phyloP scores from a whole-genome alignment of 1,140 invertebrate species.

The Diorhabda sublineata region DNA sequence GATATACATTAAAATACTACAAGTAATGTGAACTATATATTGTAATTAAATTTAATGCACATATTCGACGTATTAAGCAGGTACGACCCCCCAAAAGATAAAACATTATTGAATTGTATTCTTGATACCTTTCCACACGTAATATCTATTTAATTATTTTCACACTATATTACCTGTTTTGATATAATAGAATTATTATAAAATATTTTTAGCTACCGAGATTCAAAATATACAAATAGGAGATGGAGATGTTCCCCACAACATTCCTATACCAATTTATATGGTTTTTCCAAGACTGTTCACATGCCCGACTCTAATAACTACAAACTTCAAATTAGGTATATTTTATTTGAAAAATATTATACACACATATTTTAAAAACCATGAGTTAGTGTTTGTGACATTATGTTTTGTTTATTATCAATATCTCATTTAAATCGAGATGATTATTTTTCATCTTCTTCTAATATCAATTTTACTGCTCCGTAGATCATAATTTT shows the following conservation, averaged over 20 bases:
- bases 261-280: slow-evolving; percentile 83
- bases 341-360: slow-evolving; percentile 35
- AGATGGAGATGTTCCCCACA: slow-evolving; percentile 82
- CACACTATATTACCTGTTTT: too few relatives aligned
- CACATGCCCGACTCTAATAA: slow-evolving; percentile 87
- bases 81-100: too few relatives aligned
- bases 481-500: too few relatives aligned
- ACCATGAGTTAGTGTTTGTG: neutral
- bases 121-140: too few relatives aligned
- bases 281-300: slow-evolving; percentile 95
- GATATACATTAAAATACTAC: too few relatives aligned
- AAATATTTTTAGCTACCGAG: slow-evolving; percentile 75
- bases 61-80: too few relatives aligned
- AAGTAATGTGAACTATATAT: too few relatives aligned
- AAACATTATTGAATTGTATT: too few relatives aligned
- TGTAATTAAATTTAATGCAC: too few relatives aligned
- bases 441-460: neutral
- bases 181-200: neutral
- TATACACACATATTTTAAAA: neutral
- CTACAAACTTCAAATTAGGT: slow-evolving; percentile 96
- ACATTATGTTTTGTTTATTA: neutral
- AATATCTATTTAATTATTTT: too few relatives aligned
- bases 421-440: neutral
- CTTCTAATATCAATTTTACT: slow-evolving; percentile 5
- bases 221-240: slow-evolving; percentile 97